A percentile compares a stretch with the other conserved stretches of the same genome.
Conservation (phyloP, 2,797 vertebrate genomes). For the Epinephelus malabaricus region DNA sequence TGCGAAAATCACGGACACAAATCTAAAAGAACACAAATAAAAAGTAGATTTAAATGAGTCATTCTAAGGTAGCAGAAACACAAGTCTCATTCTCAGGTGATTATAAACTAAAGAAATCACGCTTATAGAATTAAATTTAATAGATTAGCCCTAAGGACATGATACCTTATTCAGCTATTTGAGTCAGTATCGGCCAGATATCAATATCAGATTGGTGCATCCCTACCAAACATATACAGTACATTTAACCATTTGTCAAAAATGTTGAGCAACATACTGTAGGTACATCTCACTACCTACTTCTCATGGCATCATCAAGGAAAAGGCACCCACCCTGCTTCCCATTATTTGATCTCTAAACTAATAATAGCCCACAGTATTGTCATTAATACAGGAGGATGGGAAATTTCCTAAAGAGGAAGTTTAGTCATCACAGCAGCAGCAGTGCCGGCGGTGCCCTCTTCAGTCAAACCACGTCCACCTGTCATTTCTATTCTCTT, state of each 20-base stretch:
- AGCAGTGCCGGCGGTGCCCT: conserved; percentile 9
- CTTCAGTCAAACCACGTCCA: conserved; percentile 16
- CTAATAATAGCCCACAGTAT: conserved; percentile 47
- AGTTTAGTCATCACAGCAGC: conserved; percentile 52
- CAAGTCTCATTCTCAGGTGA: too few relatives aligned
- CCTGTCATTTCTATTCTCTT: neutral
- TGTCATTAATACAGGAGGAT: conserved; percentile 46
- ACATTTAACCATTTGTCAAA: neutral
- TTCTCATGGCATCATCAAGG: conserved; percentile 52
- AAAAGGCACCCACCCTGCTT: conserved; percentile 36
- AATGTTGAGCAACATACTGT: conserved; percentile 15
- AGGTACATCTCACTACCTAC: conserved; percentile 7
- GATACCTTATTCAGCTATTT: too few relatives aligned
- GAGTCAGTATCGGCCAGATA: too few relatives aligned
- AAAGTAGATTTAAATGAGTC: neutral
- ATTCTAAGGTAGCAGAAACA: neutral
- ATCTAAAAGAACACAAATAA: neutral
- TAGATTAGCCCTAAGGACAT: too few relatives aligned
- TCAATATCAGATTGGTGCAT: too few relatives aligned
- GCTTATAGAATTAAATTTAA: too few relatives aligned
- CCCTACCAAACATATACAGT: neutral
- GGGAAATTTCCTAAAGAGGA: conserved; percentile 51
- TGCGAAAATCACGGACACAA: too few relatives aligned
- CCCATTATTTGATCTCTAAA: conserved; percentile 13
- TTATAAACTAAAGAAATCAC: too few relatives aligned